A percentile compares a stretch with the other conserved stretches of the same genome.
These are phyloP conservation scores for Drepana arcuata DNA, from an alignment of 1,140 invertebrate species.

Conservation along the genomic window DNA sequence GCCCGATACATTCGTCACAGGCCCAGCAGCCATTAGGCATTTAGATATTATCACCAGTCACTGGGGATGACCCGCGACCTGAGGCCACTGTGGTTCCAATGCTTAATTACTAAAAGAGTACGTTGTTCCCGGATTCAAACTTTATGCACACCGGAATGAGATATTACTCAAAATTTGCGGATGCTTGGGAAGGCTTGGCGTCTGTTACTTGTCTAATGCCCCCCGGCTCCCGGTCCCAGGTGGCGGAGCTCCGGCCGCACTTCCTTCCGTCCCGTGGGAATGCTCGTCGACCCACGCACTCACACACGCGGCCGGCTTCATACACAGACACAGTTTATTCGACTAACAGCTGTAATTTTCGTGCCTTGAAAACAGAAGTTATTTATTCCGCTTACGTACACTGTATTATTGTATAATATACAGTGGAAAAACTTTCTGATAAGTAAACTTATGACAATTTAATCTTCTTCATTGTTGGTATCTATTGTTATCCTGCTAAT, in stretches of 20 bases:
- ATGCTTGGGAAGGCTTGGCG: neutral
- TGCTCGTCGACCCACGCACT: conserved; percentile 33
- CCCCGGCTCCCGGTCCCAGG: conserved; percentile 38
- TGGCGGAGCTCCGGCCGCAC: conserved; percentile 50
- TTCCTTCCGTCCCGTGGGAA: conserved; percentile 47
- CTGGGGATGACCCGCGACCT: conserved; percentile 61
- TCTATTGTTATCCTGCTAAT: too few species aligned
- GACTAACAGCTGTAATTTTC: too few species aligned
- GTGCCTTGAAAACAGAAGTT: too few species aligned
- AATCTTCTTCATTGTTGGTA: too few species aligned
- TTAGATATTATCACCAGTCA: conserved; percentile 68
- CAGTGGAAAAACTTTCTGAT: too few species aligned
- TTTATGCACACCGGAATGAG: too few species aligned
- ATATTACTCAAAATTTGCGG: neutral
- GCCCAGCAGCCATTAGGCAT: conserved; percentile 70
- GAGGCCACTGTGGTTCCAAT: conserved; percentile 46
- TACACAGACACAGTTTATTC: too few species aligned
- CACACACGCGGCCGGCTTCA: too few species aligned
- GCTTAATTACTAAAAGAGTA: conserved; percentile 67
- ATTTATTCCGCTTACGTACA: too few species aligned
- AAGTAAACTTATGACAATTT: too few species aligned
- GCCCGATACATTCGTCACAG: conserved; percentile 66
- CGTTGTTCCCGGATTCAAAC: too few species aligned
- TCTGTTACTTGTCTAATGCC: conserved; percentile 22
- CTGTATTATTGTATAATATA: too few species aligned